These are phyloP conservation scores for Heliocidaris tuberculata DNA, from an alignment of 35 echinoderm and acorn worm genomes.

Conservation along the genomic window DNA sequence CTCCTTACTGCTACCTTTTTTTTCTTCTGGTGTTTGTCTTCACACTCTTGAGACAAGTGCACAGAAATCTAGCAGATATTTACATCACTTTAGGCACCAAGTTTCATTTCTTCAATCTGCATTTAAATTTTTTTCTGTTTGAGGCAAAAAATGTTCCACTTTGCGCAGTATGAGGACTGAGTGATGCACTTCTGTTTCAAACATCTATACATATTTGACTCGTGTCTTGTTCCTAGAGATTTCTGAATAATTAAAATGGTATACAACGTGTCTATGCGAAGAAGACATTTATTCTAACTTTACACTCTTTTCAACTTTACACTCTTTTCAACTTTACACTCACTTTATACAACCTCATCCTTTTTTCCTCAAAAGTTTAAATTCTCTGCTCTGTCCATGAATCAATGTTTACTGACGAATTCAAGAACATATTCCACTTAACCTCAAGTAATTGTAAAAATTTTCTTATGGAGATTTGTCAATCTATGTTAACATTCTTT, in stretches of 20 bases:
- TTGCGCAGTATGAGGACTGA: neutral
- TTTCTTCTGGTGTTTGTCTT: neutral
- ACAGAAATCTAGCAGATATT: conserved; percentile 7
- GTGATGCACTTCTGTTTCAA: neutral
- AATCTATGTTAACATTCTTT: neutral
- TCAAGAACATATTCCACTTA: neutral
- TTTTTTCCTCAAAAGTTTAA: neutral
- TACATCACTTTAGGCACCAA: conserved; percentile 39
- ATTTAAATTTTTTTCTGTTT: neutral
- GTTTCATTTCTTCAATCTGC: neutral
- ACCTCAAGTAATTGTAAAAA: neutral
- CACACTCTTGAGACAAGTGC: neutral
- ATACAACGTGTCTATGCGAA: neutral
- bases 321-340: neutral
- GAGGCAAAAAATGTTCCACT: neutral
- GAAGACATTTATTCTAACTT: neutral
- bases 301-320: neutral
- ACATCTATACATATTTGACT: neutral
- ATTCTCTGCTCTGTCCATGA: neutral
- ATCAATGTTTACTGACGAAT: neutral
- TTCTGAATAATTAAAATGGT: neutral
- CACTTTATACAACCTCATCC: neutral
- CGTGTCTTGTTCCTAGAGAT: neutral
- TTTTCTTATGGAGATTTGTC: neutral
- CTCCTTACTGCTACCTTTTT: neutral